phyloP scores from a whole-genome alignment of 2,888 invertebrate species.

The Cancer borealis region DNA sequence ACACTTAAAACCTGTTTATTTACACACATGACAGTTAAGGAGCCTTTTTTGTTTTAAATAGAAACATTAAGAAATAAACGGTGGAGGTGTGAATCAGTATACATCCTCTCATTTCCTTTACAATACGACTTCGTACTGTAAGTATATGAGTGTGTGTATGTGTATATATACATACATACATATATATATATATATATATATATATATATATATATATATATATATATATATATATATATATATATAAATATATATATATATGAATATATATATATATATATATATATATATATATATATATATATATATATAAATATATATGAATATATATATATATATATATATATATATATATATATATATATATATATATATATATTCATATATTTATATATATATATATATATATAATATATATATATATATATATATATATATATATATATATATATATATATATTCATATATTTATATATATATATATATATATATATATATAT shows the following conservation, averaged over 20 bases:
- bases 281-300: slow-evolving; percentile 57
- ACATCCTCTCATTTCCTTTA: too few relatives aligned
- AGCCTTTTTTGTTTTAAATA: too few relatives aligned
- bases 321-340: slow-evolving; percentile 57
- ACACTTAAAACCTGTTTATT: too few relatives aligned
- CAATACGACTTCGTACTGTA: too few relatives aligned
- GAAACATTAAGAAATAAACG: too few relatives aligned
- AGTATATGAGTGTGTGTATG: too few relatives aligned
- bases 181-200: slow-evolving; percentile 55
- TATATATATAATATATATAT: slow-evolving; percentile 53
- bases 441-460: background rate
- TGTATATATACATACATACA: slow-evolving; percentile 18
- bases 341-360: slow-evolving; percentile 54
- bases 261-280: slow-evolving; percentile 56
- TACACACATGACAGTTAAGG: too few relatives aligned
- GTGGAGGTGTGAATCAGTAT: too few relatives aligned
- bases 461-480: too few relatives aligned
- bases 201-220: slow-evolving; percentile 58
- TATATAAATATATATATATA: slow-evolving; percentile 57
- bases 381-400: slow-evolving; percentile 56
- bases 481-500: too few relatives aligned
- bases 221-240: slow-evolving; percentile 58
- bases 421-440: slow-evolving; percentile 30
- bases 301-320: slow-evolving; percentile 55
- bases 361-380: slow-evolving; percentile 54